Evolutionary conservation across 2,888 invertebrate genomes (phyloP).

Genomic region (Drosophila anomalata): DNA sequence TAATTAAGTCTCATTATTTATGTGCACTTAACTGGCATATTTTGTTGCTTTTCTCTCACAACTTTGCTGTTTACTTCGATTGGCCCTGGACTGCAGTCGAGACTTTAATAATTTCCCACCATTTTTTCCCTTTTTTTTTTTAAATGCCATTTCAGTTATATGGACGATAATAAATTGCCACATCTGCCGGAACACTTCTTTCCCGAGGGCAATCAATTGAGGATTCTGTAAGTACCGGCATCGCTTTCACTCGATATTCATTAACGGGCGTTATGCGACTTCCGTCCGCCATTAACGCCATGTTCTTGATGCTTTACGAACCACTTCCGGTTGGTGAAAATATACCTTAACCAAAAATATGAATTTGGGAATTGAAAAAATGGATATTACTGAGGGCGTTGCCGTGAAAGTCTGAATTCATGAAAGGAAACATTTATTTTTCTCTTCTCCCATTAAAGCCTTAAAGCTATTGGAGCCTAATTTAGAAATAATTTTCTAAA

Average conservation of each 20-base stretch:
- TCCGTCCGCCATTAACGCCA: slow-evolving; percentile 1
- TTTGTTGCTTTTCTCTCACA: slow-evolving; percentile 35
- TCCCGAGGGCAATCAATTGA: slow-evolving; percentile 81
- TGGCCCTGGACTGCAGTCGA: slow-evolving; percentile 28
- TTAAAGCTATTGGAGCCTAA: neutral
- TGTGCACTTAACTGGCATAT: slow-evolving; percentile 62
- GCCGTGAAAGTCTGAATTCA: too few relatives aligned
- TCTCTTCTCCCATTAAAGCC: neutral
- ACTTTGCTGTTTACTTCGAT: slow-evolving; percentile 20
- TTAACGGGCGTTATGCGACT: slow-evolving; percentile 5
- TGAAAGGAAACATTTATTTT: neutral
- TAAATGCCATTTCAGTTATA: slow-evolving; percentile 79
- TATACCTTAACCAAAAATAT: too few relatives aligned
- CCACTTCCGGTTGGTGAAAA: slow-evolving; percentile 15
- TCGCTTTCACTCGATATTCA: slow-evolving; percentile 11
- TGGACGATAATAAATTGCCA: slow-evolving; percentile 84
- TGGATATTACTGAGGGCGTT: too few relatives aligned
- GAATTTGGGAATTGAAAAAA: too few relatives aligned
- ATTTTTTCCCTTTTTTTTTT: slow-evolving; percentile 39
- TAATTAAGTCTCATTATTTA: slow-evolving; percentile 71
- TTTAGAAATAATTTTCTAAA: slow-evolving; percentile 10
- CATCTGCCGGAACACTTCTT: slow-evolving; percentile 83
- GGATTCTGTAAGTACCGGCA: slow-evolving; percentile 83
- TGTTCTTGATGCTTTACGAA: slow-evolving; percentile 11
- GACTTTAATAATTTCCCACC: slow-evolving; percentile 25